Base-by-base conservation (phyloP, 2,888 invertebrate genomes). In the Mesochorus sp. region DNA sequence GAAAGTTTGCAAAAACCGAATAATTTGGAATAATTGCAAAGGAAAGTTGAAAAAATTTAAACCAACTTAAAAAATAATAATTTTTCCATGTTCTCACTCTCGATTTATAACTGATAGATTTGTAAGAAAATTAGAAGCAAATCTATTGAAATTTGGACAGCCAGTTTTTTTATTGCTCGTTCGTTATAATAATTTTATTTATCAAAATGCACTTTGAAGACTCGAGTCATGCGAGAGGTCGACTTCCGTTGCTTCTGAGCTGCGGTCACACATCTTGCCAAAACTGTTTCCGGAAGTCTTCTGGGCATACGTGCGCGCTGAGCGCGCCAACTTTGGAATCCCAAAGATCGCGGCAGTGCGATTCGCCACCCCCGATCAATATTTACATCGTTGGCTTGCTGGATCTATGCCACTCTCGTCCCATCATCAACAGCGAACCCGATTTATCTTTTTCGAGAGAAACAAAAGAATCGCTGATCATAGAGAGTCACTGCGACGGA, bases 221-320 rank as follows among this genome's bases (percentile, higher is more conserved):
- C 77, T 49, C 81, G 76, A 76, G 66, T 51, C 61, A 76, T 17
- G 39, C 80, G 3, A 79, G 10, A 12, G 83, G 82, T 2, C 0
- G 37, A 6, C 5, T 84, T 34, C 95, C 96, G 0, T 89, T 95
- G 21, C 89, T 95, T 39, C 88, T 95, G 73, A 85, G 92, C 76
- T 96, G 96, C 85, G 94, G 94, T 0, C 96, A 96, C 88, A 92
- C 94, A 1, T 92, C 94, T 83, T 96, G 96, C 83, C 94, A 94
- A 81, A 92, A 91, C 57, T 96, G 96, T 86, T 14, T 67, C 0
- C 87, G 90, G 86, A 37, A 91, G 89, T 74, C 87, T 91, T 21
- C 76, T 90, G 0, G 91, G 88, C 91, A 91, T 82, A 79, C 83
- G 19, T 92, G 87, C 4, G 77, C 81, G 4, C 83, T 89, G 39